Conservation (phyloP, 1,140 invertebrate genomes). For the Scaptomyza graminum region DNA sequence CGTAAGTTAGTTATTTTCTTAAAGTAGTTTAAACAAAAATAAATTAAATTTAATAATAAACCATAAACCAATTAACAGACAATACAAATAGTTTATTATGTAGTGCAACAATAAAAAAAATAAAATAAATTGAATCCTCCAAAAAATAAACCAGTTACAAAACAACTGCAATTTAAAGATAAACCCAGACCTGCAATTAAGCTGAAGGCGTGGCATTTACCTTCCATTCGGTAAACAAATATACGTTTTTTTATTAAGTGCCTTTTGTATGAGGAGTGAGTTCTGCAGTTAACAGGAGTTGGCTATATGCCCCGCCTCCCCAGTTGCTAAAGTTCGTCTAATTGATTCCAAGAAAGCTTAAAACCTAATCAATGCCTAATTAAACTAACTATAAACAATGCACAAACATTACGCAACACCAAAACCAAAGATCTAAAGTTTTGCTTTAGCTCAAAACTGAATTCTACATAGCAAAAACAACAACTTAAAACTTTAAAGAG, state of each 20-base stretch:
- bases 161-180: slow-evolving; percentile 4
- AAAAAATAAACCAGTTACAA: slow-evolving; percentile 13
- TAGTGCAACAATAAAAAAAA: slow-evolving; percentile 22
- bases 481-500: slow-evolving; percentile 26
- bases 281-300: slow-evolving; percentile 46
- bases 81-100: slow-evolving; percentile 54
- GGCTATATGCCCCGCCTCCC: slow-evolving; percentile 11
- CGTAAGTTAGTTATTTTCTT: slow-evolving; percentile 66
- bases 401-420: slow-evolving; percentile 38
- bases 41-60: slow-evolving; percentile 42
- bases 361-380: slow-evolving; percentile 4
- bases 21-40: slow-evolving; percentile 64
- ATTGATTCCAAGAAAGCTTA: not conserved
- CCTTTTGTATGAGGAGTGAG: slow-evolving; percentile 54
- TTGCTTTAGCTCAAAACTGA: slow-evolving; percentile 43
- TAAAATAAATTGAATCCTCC: slow-evolving; percentile 8
- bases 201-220: slow-evolving; percentile 21
- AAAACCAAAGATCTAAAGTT: slow-evolving; percentile 21
- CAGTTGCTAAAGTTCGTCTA: slow-evolving; percentile 19
- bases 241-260: slow-evolving; percentile 67
- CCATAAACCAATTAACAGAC: slow-evolving; percentile 74
- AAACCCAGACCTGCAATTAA: slow-evolving; percentile 10
- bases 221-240: slow-evolving; percentile 20
- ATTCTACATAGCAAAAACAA: slow-evolving; percentile 73
- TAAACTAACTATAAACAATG: slow-evolving; percentile 22